Conservation (phyloP, 2,113 vertebrate species). For the Myanophis thanlyinensis region DNA sequence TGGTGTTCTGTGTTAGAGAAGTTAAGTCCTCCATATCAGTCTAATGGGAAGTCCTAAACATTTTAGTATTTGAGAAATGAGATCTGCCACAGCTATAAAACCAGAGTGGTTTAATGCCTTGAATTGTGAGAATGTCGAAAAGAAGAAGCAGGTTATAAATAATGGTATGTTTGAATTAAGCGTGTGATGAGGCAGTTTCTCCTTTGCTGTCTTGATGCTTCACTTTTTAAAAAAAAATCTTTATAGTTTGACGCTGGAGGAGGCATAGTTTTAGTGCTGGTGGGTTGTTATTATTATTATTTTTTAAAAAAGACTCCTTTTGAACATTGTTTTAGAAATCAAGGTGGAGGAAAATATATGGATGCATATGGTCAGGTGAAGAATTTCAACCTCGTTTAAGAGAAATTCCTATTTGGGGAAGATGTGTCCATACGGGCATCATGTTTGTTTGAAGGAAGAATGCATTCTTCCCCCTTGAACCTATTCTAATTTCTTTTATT, state of each 20-base stretch:
- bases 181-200: not conserved
- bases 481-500: not conserved
- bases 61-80: slow-evolving; percentile 29
- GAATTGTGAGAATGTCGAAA: not conserved
- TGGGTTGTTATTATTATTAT: not conserved
- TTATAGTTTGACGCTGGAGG: not conserved
- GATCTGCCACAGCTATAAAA: slow-evolving; percentile 7
- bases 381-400: not conserved
- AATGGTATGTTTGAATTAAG: not conserved
- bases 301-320: not conserved
- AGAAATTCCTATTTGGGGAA: too few species aligned
- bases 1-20: not conserved
- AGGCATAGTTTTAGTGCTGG: not conserved
- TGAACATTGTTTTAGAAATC: not conserved
- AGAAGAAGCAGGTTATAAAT: not conserved
- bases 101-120: not conserved
- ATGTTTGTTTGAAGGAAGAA: not conserved
- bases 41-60: not conserved
- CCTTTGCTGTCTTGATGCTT: not conserved
- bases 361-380: not conserved
- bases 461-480: not conserved
- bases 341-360: not conserved
- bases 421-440: not conserved
- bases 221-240: not conserved
- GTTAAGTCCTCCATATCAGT: not conserved